phyloP scores from a whole-genome alignment of 2,113 vertebrate species.

The Cavia aperea region DNA sequence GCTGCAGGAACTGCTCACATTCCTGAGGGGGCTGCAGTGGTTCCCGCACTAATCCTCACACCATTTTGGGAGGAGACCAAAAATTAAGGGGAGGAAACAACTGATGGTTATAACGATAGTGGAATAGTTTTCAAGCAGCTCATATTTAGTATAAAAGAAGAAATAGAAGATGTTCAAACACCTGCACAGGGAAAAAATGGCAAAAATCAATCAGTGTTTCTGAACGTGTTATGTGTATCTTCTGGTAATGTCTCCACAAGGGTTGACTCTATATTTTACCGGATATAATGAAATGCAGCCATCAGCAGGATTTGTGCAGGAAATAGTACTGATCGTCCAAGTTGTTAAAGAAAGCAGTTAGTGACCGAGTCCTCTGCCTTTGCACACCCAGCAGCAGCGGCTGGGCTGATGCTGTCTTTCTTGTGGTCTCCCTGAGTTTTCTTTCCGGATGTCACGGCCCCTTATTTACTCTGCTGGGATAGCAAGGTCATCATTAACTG shows the following conservation, averaged over 20 bases:
- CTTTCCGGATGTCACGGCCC: neutral
- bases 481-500: neutral
- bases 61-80: conserved; percentile 81
- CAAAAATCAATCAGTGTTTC: conserved; percentile 22
- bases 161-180: neutral
- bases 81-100: conserved; percentile 69
- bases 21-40: conserved; percentile 62
- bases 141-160: conserved; percentile 46
- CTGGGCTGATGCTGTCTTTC: rapidly evolving
- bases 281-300: neutral
- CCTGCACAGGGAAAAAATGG: neutral
- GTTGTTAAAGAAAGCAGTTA: neutral
- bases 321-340: neutral
- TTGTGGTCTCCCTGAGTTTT: neutral
- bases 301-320: neutral
- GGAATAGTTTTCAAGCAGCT: conserved; percentile 81
- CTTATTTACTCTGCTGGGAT: neutral
- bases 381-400: no score
- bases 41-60: conserved; percentile 83
- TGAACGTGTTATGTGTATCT: neutral
- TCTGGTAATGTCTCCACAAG: neutral
- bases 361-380: neutral
- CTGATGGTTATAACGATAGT: conserved; percentile 70
- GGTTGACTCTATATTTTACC: neutral
- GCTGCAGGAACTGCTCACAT: neutral